These are phyloP conservation scores for Dryobotodes eremita DNA, from an alignment of 2,888 invertebrate species.

Conservation along the genomic window DNA sequence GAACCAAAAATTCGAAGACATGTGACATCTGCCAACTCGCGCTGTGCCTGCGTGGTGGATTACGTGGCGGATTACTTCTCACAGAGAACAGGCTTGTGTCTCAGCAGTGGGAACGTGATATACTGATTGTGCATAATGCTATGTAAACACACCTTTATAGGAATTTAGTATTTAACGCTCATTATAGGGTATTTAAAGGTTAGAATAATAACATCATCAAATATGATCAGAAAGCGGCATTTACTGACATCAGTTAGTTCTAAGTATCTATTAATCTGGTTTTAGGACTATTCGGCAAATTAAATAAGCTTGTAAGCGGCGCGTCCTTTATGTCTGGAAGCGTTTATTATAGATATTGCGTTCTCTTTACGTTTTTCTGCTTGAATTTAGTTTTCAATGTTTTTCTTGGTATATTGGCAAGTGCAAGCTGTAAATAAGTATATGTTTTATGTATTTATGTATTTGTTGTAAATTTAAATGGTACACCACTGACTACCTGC, in stretches of 20 bases:
- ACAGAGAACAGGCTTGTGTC: not conserved
- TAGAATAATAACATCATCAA: constrained; percentile 18
- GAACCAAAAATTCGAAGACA: not conserved
- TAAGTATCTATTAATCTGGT: not conserved
- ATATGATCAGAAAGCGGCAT: constrained; percentile 7
- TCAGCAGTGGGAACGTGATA: not conserved
- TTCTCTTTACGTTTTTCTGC: not conserved
- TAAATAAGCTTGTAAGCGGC: not conserved
- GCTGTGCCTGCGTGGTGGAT: not conserved
- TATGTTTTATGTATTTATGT: too few relatives aligned
- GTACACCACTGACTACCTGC: too few relatives aligned
- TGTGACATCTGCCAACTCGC: not conserved
- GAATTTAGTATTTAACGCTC: constrained; percentile 13
- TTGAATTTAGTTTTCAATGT: not conserved
- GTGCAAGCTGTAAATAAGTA: too few relatives aligned
- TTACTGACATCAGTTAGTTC: not conserved
- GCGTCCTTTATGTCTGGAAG: not conserved
- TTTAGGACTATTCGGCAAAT: not conserved
- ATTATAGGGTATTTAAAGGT: not conserved
- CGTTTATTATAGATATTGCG: not conserved
- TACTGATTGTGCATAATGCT: not conserved
- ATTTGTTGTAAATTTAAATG: too few relatives aligned
- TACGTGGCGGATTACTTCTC: not conserved
- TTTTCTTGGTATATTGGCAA: not conserved
- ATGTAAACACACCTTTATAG: not conserved